Evolutionary conservation across 2,113 vertebrate species (phyloP).

Genomic region (Mastomys natalensis): DNA sequence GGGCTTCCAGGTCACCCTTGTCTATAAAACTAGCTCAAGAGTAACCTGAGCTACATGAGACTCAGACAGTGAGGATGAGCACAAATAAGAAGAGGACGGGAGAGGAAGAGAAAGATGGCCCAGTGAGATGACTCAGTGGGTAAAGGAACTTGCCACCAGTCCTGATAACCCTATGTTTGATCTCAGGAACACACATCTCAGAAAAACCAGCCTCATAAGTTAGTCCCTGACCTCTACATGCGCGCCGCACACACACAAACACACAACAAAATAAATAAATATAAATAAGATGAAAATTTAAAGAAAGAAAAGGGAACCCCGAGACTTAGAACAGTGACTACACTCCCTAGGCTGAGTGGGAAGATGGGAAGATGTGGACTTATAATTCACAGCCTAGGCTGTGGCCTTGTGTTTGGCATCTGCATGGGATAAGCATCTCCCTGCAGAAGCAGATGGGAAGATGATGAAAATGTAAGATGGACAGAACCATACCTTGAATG

Average conservation of each 20-base stretch:
- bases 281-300: too few relatives aligned
- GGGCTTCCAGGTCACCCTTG: not conserved
- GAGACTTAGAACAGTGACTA: rapidly evolving
- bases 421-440: not conserved
- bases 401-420: not conserved
- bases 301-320: not conserved
- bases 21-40: not conserved
- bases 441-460: not conserved
- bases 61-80: not conserved
- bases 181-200: not conserved
- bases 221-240: not conserved
- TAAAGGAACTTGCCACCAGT: not conserved
- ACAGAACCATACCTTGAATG: not conserved
- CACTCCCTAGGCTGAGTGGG: not conserved
- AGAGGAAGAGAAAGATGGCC: not conserved
- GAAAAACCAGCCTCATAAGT: not conserved
- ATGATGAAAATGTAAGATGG: rapidly evolving
- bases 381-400: not conserved
- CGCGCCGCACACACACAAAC: rapidly evolving
- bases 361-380: rapidly evolving
- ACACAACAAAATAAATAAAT: too few relatives aligned
- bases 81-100: not conserved
- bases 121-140: not conserved
- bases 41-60: not conserved
- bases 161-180: not conserved